Percentiles rank a stretch among this genome's conserved stretches.
Evolutionary conservation across 2,888 invertebrate species (phyloP).

Genomic region (Macrosoma leucophasiata): DNA sequence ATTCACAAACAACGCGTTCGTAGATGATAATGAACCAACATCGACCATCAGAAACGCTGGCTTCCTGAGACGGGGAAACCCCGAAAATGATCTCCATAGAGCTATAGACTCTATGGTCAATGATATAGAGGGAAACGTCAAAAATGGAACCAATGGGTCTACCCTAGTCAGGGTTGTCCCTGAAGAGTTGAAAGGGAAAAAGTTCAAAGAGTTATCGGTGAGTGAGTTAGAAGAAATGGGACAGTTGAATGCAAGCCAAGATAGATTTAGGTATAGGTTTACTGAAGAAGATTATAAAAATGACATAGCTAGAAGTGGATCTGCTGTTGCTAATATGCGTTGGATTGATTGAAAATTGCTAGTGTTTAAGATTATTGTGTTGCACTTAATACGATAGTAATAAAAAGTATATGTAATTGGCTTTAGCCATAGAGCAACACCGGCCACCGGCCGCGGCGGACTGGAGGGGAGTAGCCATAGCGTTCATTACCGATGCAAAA

Average conservation of each 20-base stretch:
- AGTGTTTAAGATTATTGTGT: too few relatives aligned
- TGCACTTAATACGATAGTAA: too few relatives aligned
- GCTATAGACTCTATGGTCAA: slow-evolving; percentile 52
- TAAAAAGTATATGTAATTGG: too few relatives aligned
- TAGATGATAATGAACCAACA: slow-evolving; percentile 25
- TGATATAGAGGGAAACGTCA: slow-evolving; percentile 37
- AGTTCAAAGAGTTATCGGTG: slow-evolving; percentile 48
- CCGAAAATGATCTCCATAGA: slow-evolving; percentile 48
- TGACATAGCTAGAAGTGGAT: slow-evolving; percentile 37
- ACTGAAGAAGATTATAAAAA: slow-evolving; percentile 49
- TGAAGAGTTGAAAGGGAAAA: slow-evolving; percentile 46
- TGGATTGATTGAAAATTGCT: slow-evolving; percentile 55
- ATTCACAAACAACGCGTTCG: slow-evolving; percentile 48
- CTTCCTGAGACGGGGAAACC: slow-evolving; percentile 48
- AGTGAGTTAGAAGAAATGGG: slow-evolving; percentile 50
- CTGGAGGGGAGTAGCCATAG: too few relatives aligned
- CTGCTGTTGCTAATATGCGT: slow-evolving; percentile 34
- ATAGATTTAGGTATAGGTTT: slow-evolving; percentile 53
- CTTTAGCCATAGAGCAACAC: too few relatives aligned
- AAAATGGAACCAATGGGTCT: slow-evolving; percentile 9
- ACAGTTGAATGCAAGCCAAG: slow-evolving; percentile 49
- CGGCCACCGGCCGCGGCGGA: too few relatives aligned
- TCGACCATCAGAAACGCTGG: slow-evolving; percentile 39
- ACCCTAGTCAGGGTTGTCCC: slow-evolving; percentile 31
- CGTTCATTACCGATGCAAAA: too few relatives aligned